phyloP scores from a whole-genome alignment of 53 echinoderm and acorn worm species.

The Holothuria scabra region DNA sequence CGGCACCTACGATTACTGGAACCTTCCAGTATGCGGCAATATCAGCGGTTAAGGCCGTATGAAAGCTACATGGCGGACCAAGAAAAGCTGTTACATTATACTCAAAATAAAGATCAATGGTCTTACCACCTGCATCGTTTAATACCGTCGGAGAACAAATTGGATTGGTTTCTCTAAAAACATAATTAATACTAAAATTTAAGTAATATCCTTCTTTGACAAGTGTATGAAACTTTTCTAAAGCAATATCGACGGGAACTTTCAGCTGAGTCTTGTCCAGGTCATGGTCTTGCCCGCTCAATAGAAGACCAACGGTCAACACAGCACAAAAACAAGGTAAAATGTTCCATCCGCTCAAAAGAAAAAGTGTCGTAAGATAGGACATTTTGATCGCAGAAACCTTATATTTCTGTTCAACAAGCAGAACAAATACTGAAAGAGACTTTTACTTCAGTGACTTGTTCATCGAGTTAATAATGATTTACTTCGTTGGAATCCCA shows the following conservation, averaged over 20 bases:
- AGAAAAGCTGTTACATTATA: conserved; percentile 45
- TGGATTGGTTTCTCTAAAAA: neutral
- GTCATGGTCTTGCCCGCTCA: neutral
- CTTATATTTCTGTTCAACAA: too few species aligned
- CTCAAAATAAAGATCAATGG: neutral
- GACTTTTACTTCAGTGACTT: too few species aligned
- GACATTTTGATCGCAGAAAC: too few species aligned
- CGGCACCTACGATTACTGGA: conserved; percentile 55
- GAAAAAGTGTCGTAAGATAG: too few species aligned
- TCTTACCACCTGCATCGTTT: conserved; percentile 48
- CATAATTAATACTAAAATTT: neutral
- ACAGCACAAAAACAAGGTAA: too few species aligned
- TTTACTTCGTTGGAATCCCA: too few species aligned
- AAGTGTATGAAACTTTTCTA: neutral
- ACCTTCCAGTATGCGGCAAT: conserved; percentile 71
- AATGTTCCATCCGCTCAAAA: too few species aligned
- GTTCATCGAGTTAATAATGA: too few species aligned
- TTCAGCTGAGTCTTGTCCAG: neutral
- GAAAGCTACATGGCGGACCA: conserved; percentile 54
- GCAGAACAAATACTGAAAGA: too few species aligned
- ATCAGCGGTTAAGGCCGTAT: conserved; percentile 50
- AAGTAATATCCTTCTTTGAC: neutral
- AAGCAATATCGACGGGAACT: neutral
- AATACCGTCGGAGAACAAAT: neutral
- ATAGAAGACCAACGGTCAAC: neutral